Evolutionary conservation across 2,113 vertebrate genomes (phyloP).

Genomic region (Spea multiplicata): DNA sequence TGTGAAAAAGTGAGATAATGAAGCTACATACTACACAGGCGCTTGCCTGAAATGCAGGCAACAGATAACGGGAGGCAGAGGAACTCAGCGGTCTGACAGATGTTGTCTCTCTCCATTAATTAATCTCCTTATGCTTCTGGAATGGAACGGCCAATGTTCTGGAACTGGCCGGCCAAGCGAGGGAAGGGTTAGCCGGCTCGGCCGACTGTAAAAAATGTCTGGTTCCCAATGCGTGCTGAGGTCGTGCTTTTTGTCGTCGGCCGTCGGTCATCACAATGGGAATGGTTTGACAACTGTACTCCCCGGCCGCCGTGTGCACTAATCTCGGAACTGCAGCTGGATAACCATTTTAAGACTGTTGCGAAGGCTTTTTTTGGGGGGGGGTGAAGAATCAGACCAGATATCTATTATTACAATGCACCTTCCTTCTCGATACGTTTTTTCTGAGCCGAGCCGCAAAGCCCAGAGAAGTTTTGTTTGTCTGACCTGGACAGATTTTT

Average conservation of each 20-base stretch:
- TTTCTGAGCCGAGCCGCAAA: not conserved
- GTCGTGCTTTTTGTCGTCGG: not conserved
- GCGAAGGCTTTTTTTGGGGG: not conserved
- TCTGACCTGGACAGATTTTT: not conserved
- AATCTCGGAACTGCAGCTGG: slow-evolving; percentile 21
- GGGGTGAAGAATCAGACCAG: not conserved
- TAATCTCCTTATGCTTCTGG: slow-evolving; percentile 39
- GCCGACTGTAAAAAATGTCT: not conserved
- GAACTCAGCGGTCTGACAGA: slow-evolving; percentile 42
- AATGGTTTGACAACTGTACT: not conserved
- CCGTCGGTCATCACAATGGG: slow-evolving; percentile 1
- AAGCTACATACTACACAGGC: slow-evolving; percentile 35
- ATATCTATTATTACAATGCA: not conserved
- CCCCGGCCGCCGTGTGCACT: not conserved
- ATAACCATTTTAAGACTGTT: not conserved
- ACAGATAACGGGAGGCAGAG: slow-evolving; percentile 30
- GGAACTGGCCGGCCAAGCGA: not conserved
- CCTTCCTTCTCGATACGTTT: not conserved
- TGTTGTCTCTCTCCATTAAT: slow-evolving; percentile 34
- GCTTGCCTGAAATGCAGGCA: slow-evolving; percentile 35
- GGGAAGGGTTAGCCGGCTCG: not conserved
- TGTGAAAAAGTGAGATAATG: slow-evolving; percentile 40
- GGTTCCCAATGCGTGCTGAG: not conserved
- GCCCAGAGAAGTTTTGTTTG: not conserved
- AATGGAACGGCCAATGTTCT: not conserved